phyloP scores from a whole-genome alignment of 2,888 invertebrate species.

The Metellina segmentata region DNA sequence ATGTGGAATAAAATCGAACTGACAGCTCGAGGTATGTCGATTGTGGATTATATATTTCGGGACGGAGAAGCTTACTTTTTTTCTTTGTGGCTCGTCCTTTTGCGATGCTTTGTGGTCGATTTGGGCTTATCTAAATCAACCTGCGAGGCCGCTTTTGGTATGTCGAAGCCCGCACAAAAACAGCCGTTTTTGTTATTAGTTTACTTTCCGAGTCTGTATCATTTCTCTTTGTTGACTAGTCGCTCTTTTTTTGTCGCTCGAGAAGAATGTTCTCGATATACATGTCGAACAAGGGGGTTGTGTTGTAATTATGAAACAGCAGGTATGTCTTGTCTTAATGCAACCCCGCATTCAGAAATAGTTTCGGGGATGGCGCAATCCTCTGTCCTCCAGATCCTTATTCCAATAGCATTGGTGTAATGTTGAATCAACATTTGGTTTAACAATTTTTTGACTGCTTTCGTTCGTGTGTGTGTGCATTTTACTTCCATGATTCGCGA shows the following conservation, averaged over 20 bases:
- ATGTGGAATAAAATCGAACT: conserved; percentile 76
- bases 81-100: neutral
- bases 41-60: conserved; percentile 76
- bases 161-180: conserved; percentile 32
- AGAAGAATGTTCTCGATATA: conserved; percentile 2
- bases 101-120: conserved; percentile 45
- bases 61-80: conserved; percentile 41
- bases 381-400: too few relatives aligned
- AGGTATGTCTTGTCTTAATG: neutral
- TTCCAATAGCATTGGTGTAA: too few relatives aligned
- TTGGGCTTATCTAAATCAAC: conserved; percentile 71
- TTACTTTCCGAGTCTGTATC: conserved; percentile 22
- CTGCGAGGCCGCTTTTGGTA: conserved; percentile 54
- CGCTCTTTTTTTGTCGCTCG: conserved; percentile 6
- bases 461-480: too few relatives aligned
- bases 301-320: conserved; percentile 2
- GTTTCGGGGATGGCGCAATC: too few relatives aligned
- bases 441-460: too few relatives aligned
- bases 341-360: neutral
- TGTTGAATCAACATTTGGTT: too few relatives aligned
- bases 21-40: conserved; percentile 75
- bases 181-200: conserved; percentile 4
- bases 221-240: conserved; percentile 32
- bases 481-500: too few relatives aligned
- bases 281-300: neutral